Conservation (phyloP, 2,113 vertebrate genomes). For the Myotis lucifugus region DNA sequence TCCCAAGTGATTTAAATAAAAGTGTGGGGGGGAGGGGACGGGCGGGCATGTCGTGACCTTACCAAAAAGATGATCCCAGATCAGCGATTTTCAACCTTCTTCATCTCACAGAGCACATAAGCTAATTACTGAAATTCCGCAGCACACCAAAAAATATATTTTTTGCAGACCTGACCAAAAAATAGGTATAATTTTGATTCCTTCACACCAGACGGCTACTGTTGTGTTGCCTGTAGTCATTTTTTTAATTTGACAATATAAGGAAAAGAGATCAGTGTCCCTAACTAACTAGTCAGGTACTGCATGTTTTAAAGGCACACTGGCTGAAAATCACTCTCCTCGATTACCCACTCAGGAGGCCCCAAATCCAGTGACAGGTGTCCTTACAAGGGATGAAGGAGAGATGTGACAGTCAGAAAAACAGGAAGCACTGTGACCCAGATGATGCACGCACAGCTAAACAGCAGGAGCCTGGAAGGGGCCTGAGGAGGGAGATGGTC, state of each 20-base stretch:
- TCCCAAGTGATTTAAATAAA: not conserved
- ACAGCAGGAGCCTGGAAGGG: not conserved
- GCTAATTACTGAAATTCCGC: not conserved
- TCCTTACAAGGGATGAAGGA: not conserved
- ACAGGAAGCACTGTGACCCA: not conserved
- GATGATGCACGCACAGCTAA: not conserved
- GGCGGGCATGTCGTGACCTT: not conserved
- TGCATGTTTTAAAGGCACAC: not conserved
- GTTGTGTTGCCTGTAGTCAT: not conserved
- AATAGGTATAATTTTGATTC: not conserved
- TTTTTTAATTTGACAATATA: not conserved
- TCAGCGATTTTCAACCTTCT: not conserved
- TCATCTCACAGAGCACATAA: not conserved
- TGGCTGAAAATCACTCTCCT: not conserved
- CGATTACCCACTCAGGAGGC: not conserved
- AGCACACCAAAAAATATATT: not conserved
- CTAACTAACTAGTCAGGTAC: not conserved
- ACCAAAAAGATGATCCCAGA: not conserved
- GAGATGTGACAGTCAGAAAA: not conserved
- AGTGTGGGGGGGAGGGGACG: too few relatives aligned
- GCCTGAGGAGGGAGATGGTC: not conserved
- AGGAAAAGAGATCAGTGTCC: not conserved
- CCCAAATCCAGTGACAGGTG: not conserved
- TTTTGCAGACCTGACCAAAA: not conserved
- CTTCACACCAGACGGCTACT: not conserved